A percentile compares a stretch with the other conserved stretches of the same genome.
These are phyloP conservation scores for Caretta caretta DNA, from an alignment of 2,113 vertebrate genomes.

Conservation along the genomic window DNA sequence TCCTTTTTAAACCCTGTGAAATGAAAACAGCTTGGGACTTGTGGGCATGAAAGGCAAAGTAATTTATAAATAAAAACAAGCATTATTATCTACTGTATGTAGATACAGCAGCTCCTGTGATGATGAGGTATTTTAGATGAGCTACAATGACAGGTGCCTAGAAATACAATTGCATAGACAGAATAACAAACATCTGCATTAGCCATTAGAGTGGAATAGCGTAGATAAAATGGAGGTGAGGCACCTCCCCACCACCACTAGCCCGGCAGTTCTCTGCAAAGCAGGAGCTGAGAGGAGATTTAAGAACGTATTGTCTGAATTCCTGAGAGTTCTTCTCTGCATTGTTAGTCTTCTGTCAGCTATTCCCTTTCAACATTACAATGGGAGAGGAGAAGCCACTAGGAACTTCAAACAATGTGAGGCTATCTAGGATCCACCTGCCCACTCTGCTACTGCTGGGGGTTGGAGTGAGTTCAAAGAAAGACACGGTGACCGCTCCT, in stretches of 20 bases:
- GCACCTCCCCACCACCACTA: background rate
- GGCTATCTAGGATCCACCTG: conserved; percentile 37
- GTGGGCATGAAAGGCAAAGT: background rate
- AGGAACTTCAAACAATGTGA: background rate
- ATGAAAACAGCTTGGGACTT: background rate
- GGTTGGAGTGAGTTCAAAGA: background rate
- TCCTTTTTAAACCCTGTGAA: background rate
- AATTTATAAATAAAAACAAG: background rate
- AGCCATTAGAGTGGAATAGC: background rate
- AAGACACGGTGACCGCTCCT: background rate
- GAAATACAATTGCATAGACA: background rate
- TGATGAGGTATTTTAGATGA: background rate
- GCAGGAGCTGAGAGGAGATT: background rate
- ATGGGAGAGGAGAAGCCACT: conserved; percentile 4
- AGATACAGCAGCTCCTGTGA: background rate
- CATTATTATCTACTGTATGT: background rate
- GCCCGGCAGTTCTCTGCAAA: background rate
- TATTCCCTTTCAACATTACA: conserved; percentile 29
- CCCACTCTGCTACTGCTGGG: conserved; percentile 11
- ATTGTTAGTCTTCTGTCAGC: conserved; percentile 18
- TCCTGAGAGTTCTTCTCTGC: conserved; percentile 23
- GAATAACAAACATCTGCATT: background rate
- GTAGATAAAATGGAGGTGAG: background rate
- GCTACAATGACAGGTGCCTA: conserved; percentile 1
- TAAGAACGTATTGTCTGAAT: background rate